Evolutionary conservation across 2,888 invertebrate genomes (phyloP).

Genomic region (Tenodera sinensis): DNA sequence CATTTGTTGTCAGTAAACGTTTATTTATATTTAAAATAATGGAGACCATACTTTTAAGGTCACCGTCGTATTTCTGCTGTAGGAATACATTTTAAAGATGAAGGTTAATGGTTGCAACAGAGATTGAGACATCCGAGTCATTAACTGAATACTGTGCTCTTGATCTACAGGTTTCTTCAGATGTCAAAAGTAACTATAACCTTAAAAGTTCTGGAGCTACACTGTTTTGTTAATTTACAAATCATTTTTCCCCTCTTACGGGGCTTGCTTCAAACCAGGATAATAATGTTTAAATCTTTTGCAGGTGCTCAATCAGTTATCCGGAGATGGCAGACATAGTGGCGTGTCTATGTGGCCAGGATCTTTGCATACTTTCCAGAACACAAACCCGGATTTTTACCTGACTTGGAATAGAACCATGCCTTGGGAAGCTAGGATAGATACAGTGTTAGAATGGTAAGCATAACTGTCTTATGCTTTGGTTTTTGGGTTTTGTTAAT

Average conservation of each 20-base stretch:
- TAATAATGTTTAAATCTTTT: constrained; percentile 26
- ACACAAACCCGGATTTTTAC: constrained; percentile 47
- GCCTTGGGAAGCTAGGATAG: constrained; percentile 53
- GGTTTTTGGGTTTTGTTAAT: too few relatives aligned
- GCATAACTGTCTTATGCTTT: not conserved
- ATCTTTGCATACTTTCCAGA: constrained; percentile 50
- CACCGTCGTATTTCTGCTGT: too few relatives aligned
- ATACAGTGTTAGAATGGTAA: constrained; percentile 60
- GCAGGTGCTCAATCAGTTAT: constrained; percentile 56
- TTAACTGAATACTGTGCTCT: too few relatives aligned
- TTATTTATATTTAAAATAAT: too few relatives aligned
- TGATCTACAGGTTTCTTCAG: too few relatives aligned
- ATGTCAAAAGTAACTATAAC: not conserved
- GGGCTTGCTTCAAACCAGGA: not conserved
- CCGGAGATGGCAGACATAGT: constrained; percentile 51
- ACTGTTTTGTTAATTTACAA: not conserved
- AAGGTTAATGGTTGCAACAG: too few relatives aligned
- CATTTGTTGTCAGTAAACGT: too few relatives aligned
- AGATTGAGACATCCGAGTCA: too few relatives aligned
- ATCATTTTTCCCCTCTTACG: not conserved
- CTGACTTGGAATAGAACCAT: constrained; percentile 45
- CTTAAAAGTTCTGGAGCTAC: not conserved
- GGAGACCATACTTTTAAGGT: too few relatives aligned
- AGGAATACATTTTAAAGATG: too few relatives aligned
- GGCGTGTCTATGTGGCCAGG: constrained; percentile 73